phyloP scores from a whole-genome alignment of 1,140 invertebrate genomes.

The Papilio helenus region DNA sequence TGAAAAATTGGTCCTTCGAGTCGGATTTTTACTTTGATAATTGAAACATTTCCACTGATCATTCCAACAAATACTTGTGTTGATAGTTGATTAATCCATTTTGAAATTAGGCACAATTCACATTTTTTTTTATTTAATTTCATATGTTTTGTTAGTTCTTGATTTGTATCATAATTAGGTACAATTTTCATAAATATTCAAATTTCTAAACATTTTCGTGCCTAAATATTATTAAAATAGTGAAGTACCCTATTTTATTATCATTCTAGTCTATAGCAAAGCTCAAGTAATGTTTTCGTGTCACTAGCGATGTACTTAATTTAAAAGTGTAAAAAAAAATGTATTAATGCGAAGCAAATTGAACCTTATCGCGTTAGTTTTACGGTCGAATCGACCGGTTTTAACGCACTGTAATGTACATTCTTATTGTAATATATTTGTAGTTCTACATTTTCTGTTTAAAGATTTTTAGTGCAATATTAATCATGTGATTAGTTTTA shows the following conservation, averaged over 20 bases:
- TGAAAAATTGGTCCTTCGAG: background rate
- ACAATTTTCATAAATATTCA: background rate
- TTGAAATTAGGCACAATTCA: too few species aligned
- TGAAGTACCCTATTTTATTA: conserved; percentile 47
- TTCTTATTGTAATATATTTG: background rate
- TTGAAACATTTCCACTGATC: background rate
- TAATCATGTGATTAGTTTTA: conserved; percentile 29
- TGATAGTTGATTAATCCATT: too few species aligned
- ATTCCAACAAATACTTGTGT: conserved; percentile 5
- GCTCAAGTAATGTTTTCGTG: conserved; percentile 66
- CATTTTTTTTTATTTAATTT: too few species aligned
- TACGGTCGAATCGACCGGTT: background rate
- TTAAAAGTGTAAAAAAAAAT: conserved; percentile 15
- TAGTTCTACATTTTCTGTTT: background rate
- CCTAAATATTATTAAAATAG: background rate
- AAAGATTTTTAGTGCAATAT: conserved; percentile 31
- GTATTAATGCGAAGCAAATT: background rate
- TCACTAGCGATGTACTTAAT: conserved; percentile 49
- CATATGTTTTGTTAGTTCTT: too few species aligned
- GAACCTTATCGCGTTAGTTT: background rate
- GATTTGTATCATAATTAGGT: too few species aligned
- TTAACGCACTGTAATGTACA: background rate
- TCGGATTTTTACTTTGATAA: background rate
- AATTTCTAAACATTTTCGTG: background rate
- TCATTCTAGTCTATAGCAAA: conserved; percentile 76